phyloP scores from a whole-genome alignment of 2,888 invertebrate species.

The Cremastinae sp. region DNA sequence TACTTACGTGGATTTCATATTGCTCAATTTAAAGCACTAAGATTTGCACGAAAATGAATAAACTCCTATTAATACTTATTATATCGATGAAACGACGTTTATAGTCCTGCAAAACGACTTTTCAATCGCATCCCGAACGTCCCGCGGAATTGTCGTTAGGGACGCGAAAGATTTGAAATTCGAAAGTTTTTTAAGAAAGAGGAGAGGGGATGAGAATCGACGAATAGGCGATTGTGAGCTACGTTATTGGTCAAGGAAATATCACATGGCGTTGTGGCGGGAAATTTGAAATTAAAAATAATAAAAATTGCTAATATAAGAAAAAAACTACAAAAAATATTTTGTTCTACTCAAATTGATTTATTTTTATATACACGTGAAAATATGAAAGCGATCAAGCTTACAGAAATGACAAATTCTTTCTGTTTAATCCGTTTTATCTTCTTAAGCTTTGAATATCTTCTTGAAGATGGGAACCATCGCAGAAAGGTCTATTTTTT shows the following conservation, averaged over 20 bases:
- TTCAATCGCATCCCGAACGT: slow-evolving; percentile 11
- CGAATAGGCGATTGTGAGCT: background rate
- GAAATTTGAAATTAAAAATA: slow-evolving; percentile 3
- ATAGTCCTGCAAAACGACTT: slow-evolving; percentile 8
- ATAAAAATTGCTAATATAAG: background rate
- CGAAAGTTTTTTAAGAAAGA: background rate
- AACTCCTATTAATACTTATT: slow-evolving; percentile 14
- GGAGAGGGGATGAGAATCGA: background rate
- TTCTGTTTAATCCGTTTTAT: background rate
- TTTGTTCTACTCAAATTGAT: slow-evolving; percentile 25
- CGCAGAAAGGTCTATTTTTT: slow-evolving; percentile 95
- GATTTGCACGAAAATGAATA: background rate
- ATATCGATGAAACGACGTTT: slow-evolving; percentile 9
- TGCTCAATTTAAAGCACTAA: slow-evolving; percentile 1
- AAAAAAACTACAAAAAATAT: background rate
- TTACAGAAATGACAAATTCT: background rate
- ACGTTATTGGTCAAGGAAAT: background rate
- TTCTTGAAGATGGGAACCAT: slow-evolving; percentile 93
- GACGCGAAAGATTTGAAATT: slow-evolving; percentile 54
- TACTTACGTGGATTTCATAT: slow-evolving; percentile 57
- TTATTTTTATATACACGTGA: slow-evolving; percentile 37
- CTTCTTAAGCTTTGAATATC: slow-evolving; percentile 84
- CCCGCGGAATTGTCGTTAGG: slow-evolving; percentile 51
- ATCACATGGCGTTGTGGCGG: background rate
- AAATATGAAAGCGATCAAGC: background rate